Conservation (phyloP, 2,797 vertebrate species). For the Propithecus perrieri region DNA sequence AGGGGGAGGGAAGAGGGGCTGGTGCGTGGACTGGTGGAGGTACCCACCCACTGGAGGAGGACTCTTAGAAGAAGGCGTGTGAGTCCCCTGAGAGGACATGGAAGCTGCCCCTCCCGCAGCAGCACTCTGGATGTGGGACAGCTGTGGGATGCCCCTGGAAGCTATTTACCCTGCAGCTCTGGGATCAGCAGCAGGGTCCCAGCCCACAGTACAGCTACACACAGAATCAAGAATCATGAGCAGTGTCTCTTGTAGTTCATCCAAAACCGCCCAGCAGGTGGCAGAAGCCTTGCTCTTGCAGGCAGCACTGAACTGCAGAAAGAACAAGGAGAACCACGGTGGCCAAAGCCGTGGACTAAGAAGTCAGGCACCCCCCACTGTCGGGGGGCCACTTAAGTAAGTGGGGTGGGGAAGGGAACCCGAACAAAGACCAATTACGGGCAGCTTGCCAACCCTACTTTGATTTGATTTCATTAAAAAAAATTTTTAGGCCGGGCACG, state of each 20-base stretch:
- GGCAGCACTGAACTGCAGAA: not conserved
- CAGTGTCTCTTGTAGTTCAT: not conserved
- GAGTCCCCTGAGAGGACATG: not conserved
- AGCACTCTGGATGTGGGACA: too few species aligned
- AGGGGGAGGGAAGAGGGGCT: not conserved
- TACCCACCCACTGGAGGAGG: not conserved
- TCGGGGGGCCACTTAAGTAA: not conserved
- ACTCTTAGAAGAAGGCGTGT: not conserved
- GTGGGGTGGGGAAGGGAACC: not conserved
- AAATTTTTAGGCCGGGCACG: too few species aligned
- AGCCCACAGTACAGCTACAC: too few species aligned
- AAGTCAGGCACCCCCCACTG: not conserved
- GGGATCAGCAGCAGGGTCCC: not conserved
- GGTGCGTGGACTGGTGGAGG: not conserved
- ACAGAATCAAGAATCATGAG: not conserved
- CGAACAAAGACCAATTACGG: not conserved
- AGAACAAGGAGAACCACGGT: not conserved
- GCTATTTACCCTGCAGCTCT: not conserved
- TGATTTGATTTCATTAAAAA: not conserved
- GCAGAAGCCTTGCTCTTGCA: not conserved
- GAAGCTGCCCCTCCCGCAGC: not conserved
- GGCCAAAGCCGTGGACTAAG: not conserved
- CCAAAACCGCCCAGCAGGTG: not conserved
- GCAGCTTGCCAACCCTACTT: not conserved
- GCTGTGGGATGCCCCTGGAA: too few species aligned